A percentile compares a stretch with the other conserved stretches of the same genome.
phyloP scores from a whole-genome alignment of 2,888 invertebrate species.

The Hylaea fasciaria region DNA sequence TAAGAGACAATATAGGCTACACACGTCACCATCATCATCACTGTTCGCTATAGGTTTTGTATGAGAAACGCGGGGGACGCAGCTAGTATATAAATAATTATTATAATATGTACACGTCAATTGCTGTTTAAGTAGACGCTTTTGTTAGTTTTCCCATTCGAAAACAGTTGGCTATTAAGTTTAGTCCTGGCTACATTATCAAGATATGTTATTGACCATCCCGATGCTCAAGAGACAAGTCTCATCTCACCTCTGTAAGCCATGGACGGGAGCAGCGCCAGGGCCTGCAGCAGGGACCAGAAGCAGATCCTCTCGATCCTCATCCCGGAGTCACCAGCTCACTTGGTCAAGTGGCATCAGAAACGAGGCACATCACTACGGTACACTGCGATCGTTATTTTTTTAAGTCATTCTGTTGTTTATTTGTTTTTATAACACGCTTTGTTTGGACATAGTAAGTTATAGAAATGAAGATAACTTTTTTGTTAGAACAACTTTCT shows the following conservation, averaged over 20 bases:
- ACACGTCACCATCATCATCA: too few species aligned
- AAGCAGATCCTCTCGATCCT: slow-evolving; percentile 74
- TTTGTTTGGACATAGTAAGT: background rate
- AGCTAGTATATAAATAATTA: too few species aligned
- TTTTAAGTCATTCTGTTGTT: slow-evolving; percentile 2
- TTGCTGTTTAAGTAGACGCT: too few species aligned
- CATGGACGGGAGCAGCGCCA: slow-evolving; percentile 76
- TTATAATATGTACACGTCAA: too few species aligned
- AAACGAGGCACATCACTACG: slow-evolving; percentile 63
- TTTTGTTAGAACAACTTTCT: too few species aligned
- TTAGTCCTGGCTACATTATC: too few species aligned
- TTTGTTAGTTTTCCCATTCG: too few species aligned
- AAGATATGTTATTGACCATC: too few species aligned
- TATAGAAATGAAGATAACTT: background rate
- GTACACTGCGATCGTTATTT: slow-evolving; percentile 12
- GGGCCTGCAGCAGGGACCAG: slow-evolving; percentile 77
- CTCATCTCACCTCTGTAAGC: slow-evolving; percentile 70
- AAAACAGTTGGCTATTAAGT: too few species aligned
- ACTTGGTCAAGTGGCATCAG: slow-evolving; percentile 48
- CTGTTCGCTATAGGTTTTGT: too few species aligned
- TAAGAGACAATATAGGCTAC: too few species aligned
- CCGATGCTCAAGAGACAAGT: background rate
- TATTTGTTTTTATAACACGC: slow-evolving; percentile 3
- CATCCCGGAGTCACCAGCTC: slow-evolving; percentile 63
- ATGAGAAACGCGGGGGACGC: too few species aligned